phyloP scores from a whole-genome alignment of 2,113 vertebrate genomes.

The Tetrao urogallus region DNA sequence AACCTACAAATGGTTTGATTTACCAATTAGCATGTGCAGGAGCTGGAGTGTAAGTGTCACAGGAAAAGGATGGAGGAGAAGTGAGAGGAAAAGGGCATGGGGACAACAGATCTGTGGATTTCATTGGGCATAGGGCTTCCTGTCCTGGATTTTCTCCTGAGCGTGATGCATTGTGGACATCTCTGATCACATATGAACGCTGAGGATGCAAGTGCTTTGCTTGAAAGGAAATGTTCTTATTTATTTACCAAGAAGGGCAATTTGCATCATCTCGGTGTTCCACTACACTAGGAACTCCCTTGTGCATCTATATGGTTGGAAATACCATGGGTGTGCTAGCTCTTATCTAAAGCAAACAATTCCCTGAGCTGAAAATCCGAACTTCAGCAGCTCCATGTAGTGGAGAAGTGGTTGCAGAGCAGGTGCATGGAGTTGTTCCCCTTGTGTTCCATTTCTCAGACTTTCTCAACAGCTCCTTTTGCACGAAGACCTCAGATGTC shows the following conservation, averaged over 20 bases:
- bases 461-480: background rate
- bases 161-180: background rate
- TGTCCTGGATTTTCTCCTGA: background rate
- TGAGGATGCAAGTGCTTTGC: background rate
- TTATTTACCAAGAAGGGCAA: background rate
- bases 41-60: background rate
- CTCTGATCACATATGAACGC: background rate
- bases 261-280: background rate
- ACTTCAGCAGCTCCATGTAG: background rate
- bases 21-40: background rate
- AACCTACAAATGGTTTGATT: background rate
- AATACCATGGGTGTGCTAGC: background rate
- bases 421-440: background rate
- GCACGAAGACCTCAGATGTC: background rate
- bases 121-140: background rate
- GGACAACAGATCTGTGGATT: background rate
- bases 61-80: conserved; percentile 1
- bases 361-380: background rate
- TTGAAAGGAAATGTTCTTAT: background rate
- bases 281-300: background rate
- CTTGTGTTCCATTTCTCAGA: background rate
- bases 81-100: background rate
- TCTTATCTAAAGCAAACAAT: background rate
- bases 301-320: background rate
- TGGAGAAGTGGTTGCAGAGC: background rate